A percentile compares a stretch with the other conserved stretches of the same genome.
Evolutionary conservation across 2,888 invertebrate species (phyloP).

Genomic region (Hydroisotoma schaefferi): DNA sequence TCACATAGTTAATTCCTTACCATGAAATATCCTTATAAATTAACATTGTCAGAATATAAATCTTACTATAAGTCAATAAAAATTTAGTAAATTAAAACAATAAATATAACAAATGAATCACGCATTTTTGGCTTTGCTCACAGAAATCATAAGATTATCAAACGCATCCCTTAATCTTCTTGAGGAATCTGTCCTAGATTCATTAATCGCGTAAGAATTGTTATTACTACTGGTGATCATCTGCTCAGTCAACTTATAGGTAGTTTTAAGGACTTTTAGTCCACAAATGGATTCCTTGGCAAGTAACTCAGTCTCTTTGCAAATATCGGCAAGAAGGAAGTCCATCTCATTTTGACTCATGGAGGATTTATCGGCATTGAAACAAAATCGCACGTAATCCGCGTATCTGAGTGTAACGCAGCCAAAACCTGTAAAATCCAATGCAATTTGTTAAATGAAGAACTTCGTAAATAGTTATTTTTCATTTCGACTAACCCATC

Average conservation of each 20-base stretch:
- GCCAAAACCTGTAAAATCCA: conserved; percentile 33
- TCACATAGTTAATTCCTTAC: too few species aligned
- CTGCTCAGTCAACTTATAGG: too few species aligned
- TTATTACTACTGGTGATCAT: too few species aligned
- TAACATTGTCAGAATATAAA: too few species aligned
- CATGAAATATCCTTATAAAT: too few species aligned
- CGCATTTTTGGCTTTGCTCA: not conserved
- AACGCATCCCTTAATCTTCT: too few species aligned
- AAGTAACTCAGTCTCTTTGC: conserved; percentile 23
- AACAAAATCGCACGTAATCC: conserved; percentile 35
- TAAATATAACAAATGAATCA: too few species aligned
- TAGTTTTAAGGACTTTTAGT: not conserved
- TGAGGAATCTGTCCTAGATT: too few species aligned
- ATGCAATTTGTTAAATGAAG: not conserved
- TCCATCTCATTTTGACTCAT: conserved; percentile 32
- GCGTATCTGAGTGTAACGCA: conserved; percentile 37
- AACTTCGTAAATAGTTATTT: not conserved
- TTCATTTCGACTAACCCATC: conserved; percentile 27
- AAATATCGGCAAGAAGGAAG: conserved; percentile 28
- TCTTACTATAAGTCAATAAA: too few species aligned
- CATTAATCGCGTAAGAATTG: too few species aligned
- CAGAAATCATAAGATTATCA: not conserved
- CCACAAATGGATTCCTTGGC: conserved; percentile 21
- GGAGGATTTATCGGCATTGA: conserved; percentile 36
- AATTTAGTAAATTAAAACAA: too few species aligned